Evolutionary conservation across 2,888 invertebrate genomes (phyloP).

Genomic region (Plemyria rubiginata): DNA sequence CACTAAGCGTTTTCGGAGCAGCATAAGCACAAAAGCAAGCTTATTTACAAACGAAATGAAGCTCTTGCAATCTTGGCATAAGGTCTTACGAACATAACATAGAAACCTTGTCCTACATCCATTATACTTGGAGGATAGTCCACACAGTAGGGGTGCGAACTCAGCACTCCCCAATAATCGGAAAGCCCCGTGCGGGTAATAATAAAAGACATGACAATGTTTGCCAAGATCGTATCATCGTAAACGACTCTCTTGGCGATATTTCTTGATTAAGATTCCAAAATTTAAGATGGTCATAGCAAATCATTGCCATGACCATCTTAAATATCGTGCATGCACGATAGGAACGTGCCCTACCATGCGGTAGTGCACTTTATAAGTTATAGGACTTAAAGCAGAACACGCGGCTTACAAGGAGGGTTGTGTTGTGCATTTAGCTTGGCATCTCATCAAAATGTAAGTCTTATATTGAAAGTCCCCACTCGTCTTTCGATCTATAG

Average conservation of each 20-base stretch:
- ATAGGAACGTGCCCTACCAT: no score
- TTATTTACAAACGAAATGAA: background rate
- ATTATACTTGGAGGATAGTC: slow-evolving; percentile 7
- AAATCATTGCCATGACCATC: no score
- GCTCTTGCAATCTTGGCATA: slow-evolving; percentile 7
- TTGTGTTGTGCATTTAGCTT: no score
- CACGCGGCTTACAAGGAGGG: no score
- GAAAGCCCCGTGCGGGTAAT: slow-evolving; percentile 13
- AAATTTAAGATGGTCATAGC: background rate
- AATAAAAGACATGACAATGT: slow-evolving; percentile 12
- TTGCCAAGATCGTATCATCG: slow-evolving; percentile 7
- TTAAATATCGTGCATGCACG: no score
- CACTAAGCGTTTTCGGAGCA: no score
- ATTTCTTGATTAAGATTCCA: slow-evolving; percentile 12
- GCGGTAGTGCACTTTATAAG: no score
- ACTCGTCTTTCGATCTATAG: no score
- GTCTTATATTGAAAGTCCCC: no score
- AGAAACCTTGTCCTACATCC: slow-evolving; percentile 13
- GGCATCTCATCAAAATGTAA: no score
- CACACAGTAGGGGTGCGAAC: no score
- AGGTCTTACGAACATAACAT: background rate
- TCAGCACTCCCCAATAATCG: slow-evolving; percentile 13
- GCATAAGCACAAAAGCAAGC: background rate
- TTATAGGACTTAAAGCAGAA: no score
- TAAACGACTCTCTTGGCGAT: slow-evolving; percentile 16